These are phyloP conservation scores for Dichetophora obliterata DNA, from an alignment of 2,888 invertebrate genomes.

Conservation along the genomic window DNA sequence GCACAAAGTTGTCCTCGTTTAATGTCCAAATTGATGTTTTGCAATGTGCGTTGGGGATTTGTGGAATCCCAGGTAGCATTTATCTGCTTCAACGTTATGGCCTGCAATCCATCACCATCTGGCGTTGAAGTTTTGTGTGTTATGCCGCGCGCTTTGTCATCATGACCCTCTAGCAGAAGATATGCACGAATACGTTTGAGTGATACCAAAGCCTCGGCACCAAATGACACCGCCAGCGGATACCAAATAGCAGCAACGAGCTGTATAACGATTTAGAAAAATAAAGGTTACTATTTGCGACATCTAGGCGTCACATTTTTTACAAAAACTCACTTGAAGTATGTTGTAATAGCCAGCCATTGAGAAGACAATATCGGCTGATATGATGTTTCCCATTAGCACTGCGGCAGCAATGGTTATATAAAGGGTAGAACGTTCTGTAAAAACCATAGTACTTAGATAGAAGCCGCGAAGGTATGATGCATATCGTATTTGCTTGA, in stretches of 20 bases:
- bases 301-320: neutral
- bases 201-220: slow-evolving; percentile 73
- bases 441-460: slow-evolving; percentile 82
- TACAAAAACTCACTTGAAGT: slow-evolving; percentile 70
- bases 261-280: slow-evolving; percentile 55
- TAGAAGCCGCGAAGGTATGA: slow-evolving; percentile 78
- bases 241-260: slow-evolving; percentile 74
- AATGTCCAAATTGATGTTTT: slow-evolving; percentile 73
- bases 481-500: slow-evolving; percentile 75
- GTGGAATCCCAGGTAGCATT: slow-evolving; percentile 72
- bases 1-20: slow-evolving; percentile 79
- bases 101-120: slow-evolving; percentile 54
- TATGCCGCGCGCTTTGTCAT: slow-evolving; percentile 61
- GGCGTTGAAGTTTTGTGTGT: slow-evolving; percentile 58
- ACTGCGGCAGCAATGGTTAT: slow-evolving; percentile 84
- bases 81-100: slow-evolving; percentile 68
- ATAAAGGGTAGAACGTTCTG: slow-evolving; percentile 86
- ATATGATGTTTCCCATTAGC: slow-evolving; percentile 75
- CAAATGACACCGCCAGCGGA: slow-evolving; percentile 73
- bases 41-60: slow-evolving; percentile 72
- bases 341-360: slow-evolving; percentile 84
- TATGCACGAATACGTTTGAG: slow-evolving; percentile 74
- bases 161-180: slow-evolving; percentile 72
- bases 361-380: slow-evolving; percentile 80
- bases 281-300: neutral